phyloP scores from a whole-genome alignment of 2,113 vertebrate species.

The rabbit (Oryctolagus cuniculus) region mOryCun1.1 NC_091436.1:133260001-133260500 shows the following conservation, averaged over 20 bases:
- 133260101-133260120: slow-evolving; percentile 96
- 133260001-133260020: background rate
- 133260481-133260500: slow-evolving; percentile 89
- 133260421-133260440: background rate
- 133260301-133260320: slow-evolving; percentile 86
- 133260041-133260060: slow-evolving; percentile 13
- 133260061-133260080: slow-evolving; percentile 64
- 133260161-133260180: slow-evolving; percentile 95
- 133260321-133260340: slow-evolving; percentile 86
- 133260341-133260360: slow-evolving; percentile 85
- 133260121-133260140: slow-evolving; percentile 94
- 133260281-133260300: slow-evolving; percentile 86
- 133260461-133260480: slow-evolving; percentile 85
- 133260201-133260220: slow-evolving; percentile 94
- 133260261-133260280: slow-evolving; percentile 91
- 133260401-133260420: background rate
- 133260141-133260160: slow-evolving; percentile 94
- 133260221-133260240: slow-evolving; percentile 93
- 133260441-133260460: slow-evolving; percentile 8
- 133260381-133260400: slow-evolving; percentile 49
- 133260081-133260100: slow-evolving; percentile 96
- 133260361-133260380: slow-evolving; percentile 51
- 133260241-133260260: slow-evolving; percentile 97
- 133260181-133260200: slow-evolving; percentile 90
- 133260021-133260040: background rate